Evolutionary conservation across 2,888 invertebrate species (phyloP).

Genomic region (Noctua fimbriata): DNA sequence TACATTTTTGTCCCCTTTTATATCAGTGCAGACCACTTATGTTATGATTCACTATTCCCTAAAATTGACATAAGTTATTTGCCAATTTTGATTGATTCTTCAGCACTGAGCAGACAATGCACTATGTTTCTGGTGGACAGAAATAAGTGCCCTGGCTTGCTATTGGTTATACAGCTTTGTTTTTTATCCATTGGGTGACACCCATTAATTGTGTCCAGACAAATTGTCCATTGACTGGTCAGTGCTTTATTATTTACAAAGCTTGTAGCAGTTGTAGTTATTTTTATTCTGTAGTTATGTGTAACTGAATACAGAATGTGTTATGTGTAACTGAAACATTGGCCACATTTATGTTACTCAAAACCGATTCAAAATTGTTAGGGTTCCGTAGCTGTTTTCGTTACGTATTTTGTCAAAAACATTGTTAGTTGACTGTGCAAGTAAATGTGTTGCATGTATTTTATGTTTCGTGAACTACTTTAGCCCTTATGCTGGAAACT

Average conservation of each 20-base stretch:
- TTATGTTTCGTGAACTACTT: constrained; percentile 32
- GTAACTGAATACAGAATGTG: constrained; percentile 8
- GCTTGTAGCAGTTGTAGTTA: constrained; percentile 35
- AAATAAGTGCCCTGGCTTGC: background rate
- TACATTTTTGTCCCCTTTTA: background rate
- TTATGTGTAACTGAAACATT: constrained; percentile 8
- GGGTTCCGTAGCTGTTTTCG: background rate
- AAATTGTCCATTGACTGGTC: background rate
- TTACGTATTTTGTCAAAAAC: constrained; percentile 24
- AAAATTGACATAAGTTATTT: background rate
- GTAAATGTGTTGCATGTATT: constrained; percentile 40
- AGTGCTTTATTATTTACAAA: constrained; percentile 1
- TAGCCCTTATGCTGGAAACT: constrained; percentile 5
- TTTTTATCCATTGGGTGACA: background rate
- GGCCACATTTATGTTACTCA: constrained; percentile 1
- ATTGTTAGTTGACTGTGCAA: constrained; percentile 21
- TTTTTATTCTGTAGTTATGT: background rate
- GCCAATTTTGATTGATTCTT: background rate
- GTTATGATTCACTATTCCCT: background rate
- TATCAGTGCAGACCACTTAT: constrained; percentile 1
- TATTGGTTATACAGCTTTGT: background rate
- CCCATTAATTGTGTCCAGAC: background rate
- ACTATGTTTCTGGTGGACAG: background rate
- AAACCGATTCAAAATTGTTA: background rate
- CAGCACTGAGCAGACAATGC: background rate